phyloP scores from a whole-genome alignment of 2,797 vertebrate genomes.

The Lithobates sylvaticus region DNA sequence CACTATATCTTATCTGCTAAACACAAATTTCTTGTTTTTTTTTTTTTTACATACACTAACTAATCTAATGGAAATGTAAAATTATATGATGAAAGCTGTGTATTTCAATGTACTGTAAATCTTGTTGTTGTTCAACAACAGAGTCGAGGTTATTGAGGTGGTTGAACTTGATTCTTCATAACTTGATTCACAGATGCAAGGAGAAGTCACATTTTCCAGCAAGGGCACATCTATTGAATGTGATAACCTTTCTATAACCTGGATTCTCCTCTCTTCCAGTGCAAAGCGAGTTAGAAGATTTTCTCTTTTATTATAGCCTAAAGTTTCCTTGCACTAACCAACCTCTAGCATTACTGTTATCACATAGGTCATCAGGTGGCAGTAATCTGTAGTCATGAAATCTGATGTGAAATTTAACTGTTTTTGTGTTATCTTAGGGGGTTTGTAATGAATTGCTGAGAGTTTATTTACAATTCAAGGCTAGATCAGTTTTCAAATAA shows the following conservation, averaged over 20 bases:
- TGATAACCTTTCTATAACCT: conserved; percentile 46
- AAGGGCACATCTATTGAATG: conserved; percentile 48
- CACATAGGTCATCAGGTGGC: conserved; percentile 26
- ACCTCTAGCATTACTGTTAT: conserved; percentile 28
- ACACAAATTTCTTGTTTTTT: background rate
- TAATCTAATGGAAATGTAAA: background rate
- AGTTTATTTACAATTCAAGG: background rate
- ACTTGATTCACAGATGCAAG: conserved; percentile 54
- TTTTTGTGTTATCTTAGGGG: background rate
- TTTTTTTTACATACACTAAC: background rate
- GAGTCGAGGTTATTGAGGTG: conserved; percentile 42
- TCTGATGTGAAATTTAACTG: conserved; percentile 23
- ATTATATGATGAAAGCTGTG: conserved; percentile 38
- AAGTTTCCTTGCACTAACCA: conserved; percentile 25
- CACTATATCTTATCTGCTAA: conserved; percentile 12
- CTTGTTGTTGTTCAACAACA: conserved; percentile 27
- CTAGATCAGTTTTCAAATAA: background rate
- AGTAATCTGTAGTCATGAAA: background rate
- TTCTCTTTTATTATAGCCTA: conserved; percentile 26
- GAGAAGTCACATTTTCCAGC: conserved; percentile 41
- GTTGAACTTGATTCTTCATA: conserved; percentile 45
- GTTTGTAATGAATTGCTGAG: background rate
- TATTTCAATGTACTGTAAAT: conserved; percentile 34
- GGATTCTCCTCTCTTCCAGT: conserved; percentile 7
- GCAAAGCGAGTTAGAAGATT: background rate